These are phyloP conservation scores for Eurois occulta DNA, from an alignment of 2,888 invertebrate genomes.

Conservation along the genomic window DNA sequence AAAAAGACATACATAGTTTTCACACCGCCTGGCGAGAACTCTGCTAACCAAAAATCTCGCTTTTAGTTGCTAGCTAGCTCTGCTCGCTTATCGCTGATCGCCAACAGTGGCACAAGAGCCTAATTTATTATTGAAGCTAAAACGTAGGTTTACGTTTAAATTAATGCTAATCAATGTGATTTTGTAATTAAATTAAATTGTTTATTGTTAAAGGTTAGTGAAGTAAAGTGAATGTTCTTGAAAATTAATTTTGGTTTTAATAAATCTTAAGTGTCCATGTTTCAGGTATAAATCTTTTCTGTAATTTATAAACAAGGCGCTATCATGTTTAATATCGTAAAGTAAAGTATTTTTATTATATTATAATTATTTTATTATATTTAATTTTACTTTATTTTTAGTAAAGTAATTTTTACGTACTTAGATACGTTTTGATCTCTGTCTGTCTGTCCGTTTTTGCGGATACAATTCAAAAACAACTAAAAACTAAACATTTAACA, in stretches of 20 bases:
- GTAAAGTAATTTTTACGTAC: no score
- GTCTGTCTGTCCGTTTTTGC: not conserved
- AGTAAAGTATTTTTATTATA: no score
- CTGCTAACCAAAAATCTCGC: not conserved
- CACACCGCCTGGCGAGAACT: no score
- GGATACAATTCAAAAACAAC: not conserved
- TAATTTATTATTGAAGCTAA: constrained; percentile 9
- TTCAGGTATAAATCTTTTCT: not conserved
- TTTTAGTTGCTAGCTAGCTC: not conserved
- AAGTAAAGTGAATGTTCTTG: not conserved
- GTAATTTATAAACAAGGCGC: not conserved
- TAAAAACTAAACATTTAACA: not conserved
- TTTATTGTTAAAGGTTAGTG: not conserved
- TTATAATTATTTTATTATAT: no score
- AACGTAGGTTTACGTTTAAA: constrained; percentile 8
- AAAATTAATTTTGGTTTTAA: not conserved
- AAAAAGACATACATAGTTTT: no score
- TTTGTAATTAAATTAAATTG: constrained; percentile 32
- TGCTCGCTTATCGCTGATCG: not conserved
- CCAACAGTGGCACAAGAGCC: not conserved
- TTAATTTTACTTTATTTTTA: no score
- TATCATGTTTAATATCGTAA: not conserved
- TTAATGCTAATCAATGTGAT: constrained; percentile 22
- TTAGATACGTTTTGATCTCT: not conserved
- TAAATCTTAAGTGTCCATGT: constrained; percentile 2